Evolutionary conservation across 2,797 vertebrate genomes (phyloP).

Genomic region (Pipistrellus nathusii): DNA sequence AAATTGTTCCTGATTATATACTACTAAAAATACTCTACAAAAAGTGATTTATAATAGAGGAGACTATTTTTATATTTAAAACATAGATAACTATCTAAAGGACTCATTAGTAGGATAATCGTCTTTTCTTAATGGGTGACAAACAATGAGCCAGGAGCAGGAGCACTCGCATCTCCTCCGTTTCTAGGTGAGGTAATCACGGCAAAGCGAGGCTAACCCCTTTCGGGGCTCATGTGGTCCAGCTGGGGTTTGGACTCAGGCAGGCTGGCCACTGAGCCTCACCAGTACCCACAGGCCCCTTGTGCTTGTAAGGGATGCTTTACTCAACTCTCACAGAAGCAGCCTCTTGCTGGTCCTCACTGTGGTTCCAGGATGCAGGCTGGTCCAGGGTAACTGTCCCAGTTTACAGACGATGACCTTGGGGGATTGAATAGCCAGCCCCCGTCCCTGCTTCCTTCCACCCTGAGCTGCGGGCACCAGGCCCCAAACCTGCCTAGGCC

Average conservation of each 20-base stretch:
- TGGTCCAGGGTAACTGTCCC: not conserved
- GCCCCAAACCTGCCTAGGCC: not conserved
- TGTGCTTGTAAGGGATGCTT: not conserved
- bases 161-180: not conserved
- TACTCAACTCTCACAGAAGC: not conserved
- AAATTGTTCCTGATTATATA: conserved; percentile 63
- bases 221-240: not conserved
- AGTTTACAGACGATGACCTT: not conserved
- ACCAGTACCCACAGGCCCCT: not conserved
- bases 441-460: not conserved
- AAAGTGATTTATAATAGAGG: conserved; percentile 34
- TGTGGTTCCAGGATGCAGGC: not conserved
- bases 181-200: not conserved
- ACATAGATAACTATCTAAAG: conserved; percentile 30
- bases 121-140: not conserved
- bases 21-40: conserved; percentile 59
- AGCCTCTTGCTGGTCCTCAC: not conserved
- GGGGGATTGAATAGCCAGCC: not conserved
- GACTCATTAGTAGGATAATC: not conserved
- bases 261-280: not conserved
- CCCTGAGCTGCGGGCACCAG: not conserved
- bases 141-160: not conserved
- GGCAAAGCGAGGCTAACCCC: not conserved
- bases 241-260: not conserved
- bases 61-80: conserved; percentile 53